Evolutionary conservation across 2,888 invertebrate genomes (phyloP), one percentile per base, ranked within the genome.

Genomic region (Caenorhabditis becei): DNA sequence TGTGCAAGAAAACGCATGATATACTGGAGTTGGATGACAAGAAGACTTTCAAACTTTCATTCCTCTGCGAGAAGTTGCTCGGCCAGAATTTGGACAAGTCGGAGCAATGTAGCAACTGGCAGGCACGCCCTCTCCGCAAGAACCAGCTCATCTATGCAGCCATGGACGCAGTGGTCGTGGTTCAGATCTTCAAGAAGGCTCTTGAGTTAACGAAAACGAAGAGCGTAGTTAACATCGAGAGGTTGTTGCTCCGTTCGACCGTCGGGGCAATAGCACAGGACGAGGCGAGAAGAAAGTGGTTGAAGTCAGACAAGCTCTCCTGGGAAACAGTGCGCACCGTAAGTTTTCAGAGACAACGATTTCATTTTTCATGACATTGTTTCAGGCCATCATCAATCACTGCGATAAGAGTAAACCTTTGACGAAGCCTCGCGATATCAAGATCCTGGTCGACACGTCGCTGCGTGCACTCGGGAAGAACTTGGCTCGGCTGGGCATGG

Each of bases 31-130:
- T n/a, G n/a, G 28, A 67, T 23, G 75, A 83, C 32, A 47, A 23
- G 16, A 1, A 28, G 1, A 67, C 81, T 44, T 18, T 83, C 49
- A 75, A 67, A 26, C 54, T 83, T 81, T 78, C 53, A 77, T 70
- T 56, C 51, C 53, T 86, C 4, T 47, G 62, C n/a, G 51, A 67
- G 14, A 61, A 75, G n/a, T 24, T 84, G 10, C 23, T 77, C 0
- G 63, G 70, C 5, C 24, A 61, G 8, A 26, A 20, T 11, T 44
- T 86, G 53, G 78, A 83, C 59, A 86, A 86, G 58, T 26, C 63
- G 26, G 83, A 86, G 54, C 86, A 85, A 70, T 62, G 51, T 18
- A 75, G 81, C 49, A 71, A 81, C 54, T 86, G 86, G 86, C 65
- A 63, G 23, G 44, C 20, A 24, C 51, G 86, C 2, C 86, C 86